phyloP scores from a whole-genome alignment of 2,888 invertebrate genomes.

The Sialis fuliginosa region DNA sequence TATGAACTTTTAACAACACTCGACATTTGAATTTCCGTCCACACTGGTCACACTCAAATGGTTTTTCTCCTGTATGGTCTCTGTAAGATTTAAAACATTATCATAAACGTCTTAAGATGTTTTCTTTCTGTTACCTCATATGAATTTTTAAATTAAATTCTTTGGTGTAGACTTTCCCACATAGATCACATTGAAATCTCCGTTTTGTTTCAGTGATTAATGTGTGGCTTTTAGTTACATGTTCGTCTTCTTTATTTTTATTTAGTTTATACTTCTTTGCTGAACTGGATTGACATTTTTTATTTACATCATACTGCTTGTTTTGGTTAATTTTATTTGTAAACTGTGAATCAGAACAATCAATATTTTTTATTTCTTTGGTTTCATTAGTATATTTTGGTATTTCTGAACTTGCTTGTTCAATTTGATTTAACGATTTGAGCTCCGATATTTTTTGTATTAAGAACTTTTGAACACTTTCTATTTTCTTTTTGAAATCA shows the following conservation, averaged over 20 bases:
- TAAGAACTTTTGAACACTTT: too few relatives aligned
- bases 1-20: background rate
- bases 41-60: constrained; percentile 14
- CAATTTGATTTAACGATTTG: too few relatives aligned
- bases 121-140: background rate
- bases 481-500: too few relatives aligned
- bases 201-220: background rate
- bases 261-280: too few relatives aligned
- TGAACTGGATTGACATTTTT: too few relatives aligned
- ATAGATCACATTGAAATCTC: background rate
- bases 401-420: too few relatives aligned
- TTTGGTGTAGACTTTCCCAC: constrained; percentile 1
- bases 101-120: background rate
- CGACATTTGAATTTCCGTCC: background rate
- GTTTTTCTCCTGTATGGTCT: constrained; percentile 14
- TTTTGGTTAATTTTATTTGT: too few relatives aligned
- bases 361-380: too few relatives aligned
- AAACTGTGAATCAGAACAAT: too few relatives aligned
- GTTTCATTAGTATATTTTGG: too few relatives aligned
- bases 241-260: background rate
- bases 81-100: constrained; percentile 6
- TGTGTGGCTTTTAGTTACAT: background rate
- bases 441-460: too few relatives aligned
- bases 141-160: background rate
- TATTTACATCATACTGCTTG: too few relatives aligned